Evolutionary conservation across 2,113 vertebrate species (phyloP).

Genomic region (Muntiacus reevesi): DNA sequence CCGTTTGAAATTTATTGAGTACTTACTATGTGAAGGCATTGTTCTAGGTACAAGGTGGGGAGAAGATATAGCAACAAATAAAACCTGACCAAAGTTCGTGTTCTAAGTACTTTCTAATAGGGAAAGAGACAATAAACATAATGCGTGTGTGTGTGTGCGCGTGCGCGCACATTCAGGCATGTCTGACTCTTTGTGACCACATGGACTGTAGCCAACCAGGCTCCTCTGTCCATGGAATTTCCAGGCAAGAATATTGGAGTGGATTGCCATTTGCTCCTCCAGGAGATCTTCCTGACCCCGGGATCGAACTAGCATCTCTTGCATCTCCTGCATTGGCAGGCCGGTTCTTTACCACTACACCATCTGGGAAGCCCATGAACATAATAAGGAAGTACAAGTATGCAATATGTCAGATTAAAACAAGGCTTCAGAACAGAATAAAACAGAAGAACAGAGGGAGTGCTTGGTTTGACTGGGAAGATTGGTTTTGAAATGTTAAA

Average conservation of each 20-base stretch:
- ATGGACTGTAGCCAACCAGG: not conserved
- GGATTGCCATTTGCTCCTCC: not conserved
- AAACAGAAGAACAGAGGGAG: not conserved
- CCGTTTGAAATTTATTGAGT: not conserved
- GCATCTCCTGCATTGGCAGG: not conserved
- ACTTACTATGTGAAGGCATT: not conserved
- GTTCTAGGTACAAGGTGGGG: not conserved
- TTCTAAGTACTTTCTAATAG: not conserved
- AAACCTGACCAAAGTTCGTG: not conserved
- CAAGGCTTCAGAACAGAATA: not conserved
- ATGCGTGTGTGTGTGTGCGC: not conserved
- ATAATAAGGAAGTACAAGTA: not conserved
- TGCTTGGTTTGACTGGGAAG: not conserved
- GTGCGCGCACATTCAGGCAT: fast-evolving
- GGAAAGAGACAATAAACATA: not conserved
- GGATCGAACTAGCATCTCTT: not conserved
- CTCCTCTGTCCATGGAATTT: not conserved
- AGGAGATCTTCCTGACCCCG: not conserved
- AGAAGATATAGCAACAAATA: not conserved
- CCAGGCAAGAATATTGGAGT: not conserved
- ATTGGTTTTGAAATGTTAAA: not conserved
- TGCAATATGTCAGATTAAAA: not conserved
- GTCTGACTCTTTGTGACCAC: not conserved
- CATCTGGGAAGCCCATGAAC: not conserved
- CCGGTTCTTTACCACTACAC: not conserved